These are phyloP conservation scores for Diprion similis DNA, from an alignment of 1,140 invertebrate genomes.

Conservation along the genomic window DNA sequence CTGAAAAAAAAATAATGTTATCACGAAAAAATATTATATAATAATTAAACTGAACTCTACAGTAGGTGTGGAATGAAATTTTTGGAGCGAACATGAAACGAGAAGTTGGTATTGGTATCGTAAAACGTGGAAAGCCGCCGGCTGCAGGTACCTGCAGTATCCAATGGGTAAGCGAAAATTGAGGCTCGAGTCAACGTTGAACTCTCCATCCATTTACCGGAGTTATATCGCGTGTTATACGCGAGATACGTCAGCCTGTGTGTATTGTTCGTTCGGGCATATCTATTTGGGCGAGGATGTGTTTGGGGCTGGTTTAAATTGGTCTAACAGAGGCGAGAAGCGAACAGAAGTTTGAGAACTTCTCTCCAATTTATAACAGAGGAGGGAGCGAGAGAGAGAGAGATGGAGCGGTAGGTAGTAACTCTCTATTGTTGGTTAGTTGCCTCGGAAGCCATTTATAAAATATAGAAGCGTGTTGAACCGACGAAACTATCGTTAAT, in stretches of 20 bases:
- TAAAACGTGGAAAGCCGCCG: too few species aligned
- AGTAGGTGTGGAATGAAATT: too few species aligned
- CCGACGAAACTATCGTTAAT: background rate
- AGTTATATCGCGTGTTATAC: too few species aligned
- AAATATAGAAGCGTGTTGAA: background rate
- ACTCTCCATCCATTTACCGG: background rate
- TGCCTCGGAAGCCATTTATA: background rate
- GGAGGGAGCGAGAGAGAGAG: background rate
- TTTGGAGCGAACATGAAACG: too few species aligned
- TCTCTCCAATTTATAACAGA: background rate
- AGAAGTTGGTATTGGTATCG: too few species aligned
- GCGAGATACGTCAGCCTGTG: too few species aligned
- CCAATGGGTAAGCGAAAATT: background rate
- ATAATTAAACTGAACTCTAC: background rate
- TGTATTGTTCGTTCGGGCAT: too few species aligned
- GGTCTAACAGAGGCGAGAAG: background rate
- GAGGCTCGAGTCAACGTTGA: background rate
- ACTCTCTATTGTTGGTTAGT: background rate
- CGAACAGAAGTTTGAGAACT: background rate
- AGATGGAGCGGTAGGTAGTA: too few species aligned
- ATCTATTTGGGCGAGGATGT: too few species aligned
- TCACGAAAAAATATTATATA: background rate
- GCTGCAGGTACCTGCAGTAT: background rate
- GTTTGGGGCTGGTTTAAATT: background rate
- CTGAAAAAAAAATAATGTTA: too few species aligned